phyloP scores from a whole-genome alignment of 37 sponge, comb jelly and placozoan genomes.

The Geodia barretti region DNA sequence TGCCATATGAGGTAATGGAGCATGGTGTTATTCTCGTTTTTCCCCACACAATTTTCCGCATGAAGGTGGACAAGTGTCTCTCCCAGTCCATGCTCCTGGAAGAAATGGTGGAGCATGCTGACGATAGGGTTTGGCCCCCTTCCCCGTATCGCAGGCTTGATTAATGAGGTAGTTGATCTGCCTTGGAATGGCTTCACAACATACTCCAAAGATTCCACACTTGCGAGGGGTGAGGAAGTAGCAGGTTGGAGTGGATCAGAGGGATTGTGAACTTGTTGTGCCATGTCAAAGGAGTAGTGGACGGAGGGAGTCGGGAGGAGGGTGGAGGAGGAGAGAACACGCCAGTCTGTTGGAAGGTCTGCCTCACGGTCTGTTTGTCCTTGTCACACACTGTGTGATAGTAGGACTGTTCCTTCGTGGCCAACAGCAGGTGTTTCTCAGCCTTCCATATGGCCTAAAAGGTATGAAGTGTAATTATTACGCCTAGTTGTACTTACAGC shows the following conservation, averaged over 20 bases:
- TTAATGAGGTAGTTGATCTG: conserved; percentile 46
- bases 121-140: conserved; percentile 51
- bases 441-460: conserved; percentile 11
- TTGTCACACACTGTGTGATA: conserved; percentile 1
- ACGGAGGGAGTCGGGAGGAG: no score
- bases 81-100: neutral
- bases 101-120: conserved; percentile 51
- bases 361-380: neutral
- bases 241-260: conserved; percentile 46
- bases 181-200: conserved; percentile 1
- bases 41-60: conserved; percentile 51
- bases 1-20: conserved; percentile 41
- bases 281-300: conserved; percentile 38
- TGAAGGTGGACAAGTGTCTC: conserved; percentile 24
- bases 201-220: conserved; percentile 41
- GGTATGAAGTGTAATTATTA: neutral
- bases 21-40: conserved; percentile 54
- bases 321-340: conserved; percentile 13
- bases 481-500: neutral
- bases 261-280: conserved; percentile 46
- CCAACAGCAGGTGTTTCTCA: conserved; percentile 36
- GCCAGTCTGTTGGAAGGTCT: neutral
- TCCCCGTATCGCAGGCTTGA: conserved; percentile 19
- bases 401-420: conserved; percentile 17
- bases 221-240: conserved; percentile 56